Base-by-base conservation (phyloP, 2,113 vertebrate species). In the Mesitornis unicolor region DNA sequence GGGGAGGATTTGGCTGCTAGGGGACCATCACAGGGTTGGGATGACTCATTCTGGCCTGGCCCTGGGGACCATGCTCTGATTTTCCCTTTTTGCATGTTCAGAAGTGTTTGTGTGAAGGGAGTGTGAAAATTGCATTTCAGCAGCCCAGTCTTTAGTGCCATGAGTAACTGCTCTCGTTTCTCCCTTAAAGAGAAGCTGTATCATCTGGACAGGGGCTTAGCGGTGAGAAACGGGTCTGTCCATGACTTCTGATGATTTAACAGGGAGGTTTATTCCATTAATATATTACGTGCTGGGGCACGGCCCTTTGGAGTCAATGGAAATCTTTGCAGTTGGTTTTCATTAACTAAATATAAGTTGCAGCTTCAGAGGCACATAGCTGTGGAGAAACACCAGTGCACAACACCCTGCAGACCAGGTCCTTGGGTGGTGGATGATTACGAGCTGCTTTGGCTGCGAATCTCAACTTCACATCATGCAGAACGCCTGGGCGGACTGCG, bases 271-370 rank as follows among this genome's bases (percentile, higher is more conserved):
- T 90, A n/a, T 83, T 90, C 84, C 70, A 47, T 76, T 57, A 48
- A 79, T 73, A 11, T 11, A 2, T 54, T 22, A 19, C 31, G 7
- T 57, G 51, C 60, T 33, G 57, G 59, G 77, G 36, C 74, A 69
- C 19, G 77, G 65, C 61, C n/a, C 70, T 79, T 69, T 84, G 60
- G 57, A 89, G 25, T 25, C 74, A 53, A n/a, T 2, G 31, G 70
- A 61, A 83, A 60, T 42, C 43, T 83, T 90, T 84, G 59, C 89
- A 93, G 26, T 93, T 85, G 57, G 16, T 80, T 94, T 93, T 45
- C 91, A 73, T 87, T 89, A 56, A 45, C 24, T 50, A 18, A 28
- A 45, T 28, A 51, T 45, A n/a, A 90, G 15, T 35, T 74, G 40
- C 42, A 75, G 64, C 21, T 86, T 75, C 51, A 60, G 68, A 48